Base-by-base conservation (phyloP, 2,888 invertebrate species). In the Plagiodera versicolora region DNA sequence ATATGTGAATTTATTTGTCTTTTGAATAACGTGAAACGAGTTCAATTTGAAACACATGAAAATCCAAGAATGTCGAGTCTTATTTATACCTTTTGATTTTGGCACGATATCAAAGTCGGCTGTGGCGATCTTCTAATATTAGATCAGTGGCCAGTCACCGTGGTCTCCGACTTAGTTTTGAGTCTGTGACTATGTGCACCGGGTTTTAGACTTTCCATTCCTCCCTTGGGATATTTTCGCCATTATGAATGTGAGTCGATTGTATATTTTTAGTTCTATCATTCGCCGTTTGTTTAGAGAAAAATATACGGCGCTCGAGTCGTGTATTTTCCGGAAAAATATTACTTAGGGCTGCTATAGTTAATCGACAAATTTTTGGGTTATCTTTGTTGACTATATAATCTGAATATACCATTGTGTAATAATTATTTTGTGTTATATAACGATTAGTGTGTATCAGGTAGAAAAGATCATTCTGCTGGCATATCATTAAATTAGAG, bases 41-140 rank as follows among this genome's bases (percentile, higher is more conserved):
- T 17, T 30, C 32, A 28, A n/a, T 5, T 14, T 44, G 14, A 11
- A 24, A 24, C 51, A 35, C 45, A 53, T 58, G 55, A 49, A 49
- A 54, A 60, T 58, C 57, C 63, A 65, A 65, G 67, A 67, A 67
- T 67, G 64, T 61, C 11, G 51, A 51, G 65, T 65, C 50, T 66
- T 73, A 73, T 73, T 70, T 70, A 73, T 73, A 73, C 67, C 63
- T 45, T 51, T 51, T 53, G 67, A 70, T 69, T 73, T 77, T 76
- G 76, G 76, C 76, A 75, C 72, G 63, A 67, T 72, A 73, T 75
- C 76, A 77, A 75, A 69, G 71, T 67, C 67, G 65, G 66, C 70
- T 63, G 65, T 60, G 39, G 39, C 39, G 39, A 39, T 39, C 14
- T 11, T 39, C 73, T 75, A 75, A 75, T 74, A 73, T 75, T 77